Percentiles rank a stretch among this genome's conserved stretches.
These are phyloP conservation scores for Heterohyrax brucei DNA, from an alignment of 2,797 vertebrate species.

Conservation along the genomic window DNA sequence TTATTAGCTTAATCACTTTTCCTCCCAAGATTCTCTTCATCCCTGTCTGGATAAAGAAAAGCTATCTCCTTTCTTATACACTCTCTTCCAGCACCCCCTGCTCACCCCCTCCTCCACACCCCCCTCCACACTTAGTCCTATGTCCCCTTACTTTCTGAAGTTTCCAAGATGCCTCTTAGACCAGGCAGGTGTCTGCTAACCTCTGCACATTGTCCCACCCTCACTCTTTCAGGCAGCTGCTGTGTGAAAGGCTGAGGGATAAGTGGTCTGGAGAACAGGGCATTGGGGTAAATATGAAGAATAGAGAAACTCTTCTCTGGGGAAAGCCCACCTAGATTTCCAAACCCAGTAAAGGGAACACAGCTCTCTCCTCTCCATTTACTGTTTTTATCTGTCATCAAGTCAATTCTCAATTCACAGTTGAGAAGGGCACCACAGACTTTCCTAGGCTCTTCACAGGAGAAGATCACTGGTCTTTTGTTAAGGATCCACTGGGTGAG, in stretches of 20 bases:
- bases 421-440: too few relatives aligned
- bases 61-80: too few relatives aligned
- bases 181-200: neutral
- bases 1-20: neutral
- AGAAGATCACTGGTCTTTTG: too few relatives aligned
- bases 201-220: neutral
- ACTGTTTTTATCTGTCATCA: too few relatives aligned
- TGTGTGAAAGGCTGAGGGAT: neutral
- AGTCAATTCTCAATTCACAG: too few relatives aligned
- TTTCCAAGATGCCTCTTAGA: neutral
- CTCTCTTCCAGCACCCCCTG: too few relatives aligned
- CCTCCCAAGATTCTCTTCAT: neutral
- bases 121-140: too few relatives aligned
- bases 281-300: neutral
- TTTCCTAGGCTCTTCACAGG: too few relatives aligned
- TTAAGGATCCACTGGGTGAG: too few relatives aligned
- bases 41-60: neutral
- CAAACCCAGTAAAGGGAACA: neutral
- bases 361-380: neutral
- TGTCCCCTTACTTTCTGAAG: neutral
- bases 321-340: neutral
- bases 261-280: neutral
- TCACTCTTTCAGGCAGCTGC: neutral
- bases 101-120: too few relatives aligned
- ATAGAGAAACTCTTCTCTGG: neutral